phyloP scores from a whole-genome alignment of 2,888 invertebrate species.

The Alsophila aescularia region DNA sequence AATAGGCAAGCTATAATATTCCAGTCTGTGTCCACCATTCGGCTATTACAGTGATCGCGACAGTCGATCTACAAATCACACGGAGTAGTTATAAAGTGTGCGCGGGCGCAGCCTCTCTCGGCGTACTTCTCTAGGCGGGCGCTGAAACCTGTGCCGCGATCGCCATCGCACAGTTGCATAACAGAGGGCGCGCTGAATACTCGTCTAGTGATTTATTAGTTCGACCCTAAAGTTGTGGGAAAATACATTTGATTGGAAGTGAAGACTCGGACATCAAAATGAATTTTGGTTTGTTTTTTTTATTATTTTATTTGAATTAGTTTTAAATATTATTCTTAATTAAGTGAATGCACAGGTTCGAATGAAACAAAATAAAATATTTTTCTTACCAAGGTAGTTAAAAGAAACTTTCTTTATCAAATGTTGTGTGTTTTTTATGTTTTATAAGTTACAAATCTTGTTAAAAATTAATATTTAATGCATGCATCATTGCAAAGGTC shows the following conservation, averaged over 20 bases:
- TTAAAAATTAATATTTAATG: not conserved
- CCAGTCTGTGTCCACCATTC: not conserved
- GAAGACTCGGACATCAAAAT: constrained; percentile 19
- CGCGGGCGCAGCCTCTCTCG: constrained; percentile 1
- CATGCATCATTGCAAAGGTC: constrained; percentile 1
- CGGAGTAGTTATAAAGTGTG: not conserved
- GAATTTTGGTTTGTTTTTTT: constrained; percentile 29
- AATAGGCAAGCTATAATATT: too few species aligned
- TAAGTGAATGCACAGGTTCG: too few species aligned
- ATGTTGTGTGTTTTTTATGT: not conserved
- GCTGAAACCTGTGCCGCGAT: constrained; percentile 21
- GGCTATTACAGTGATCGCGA: not conserved
- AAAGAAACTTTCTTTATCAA: too few species aligned
- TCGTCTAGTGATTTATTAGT: constrained; percentile 34
- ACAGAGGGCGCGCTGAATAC: constrained; percentile 51
- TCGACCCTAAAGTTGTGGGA: not conserved
- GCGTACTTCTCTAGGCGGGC: not conserved
- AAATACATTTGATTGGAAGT: constrained; percentile 9
- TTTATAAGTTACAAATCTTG: not conserved
- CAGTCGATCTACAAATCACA: not conserved
- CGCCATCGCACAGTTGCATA: constrained; percentile 55
- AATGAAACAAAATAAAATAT: too few species aligned
- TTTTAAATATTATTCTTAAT: not conserved
- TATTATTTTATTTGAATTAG: not conserved
- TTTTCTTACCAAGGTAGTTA: too few species aligned